Percentiles rank a stretch among this genome's conserved stretches.
These are phyloP conservation scores for Armadillidium nasatum DNA, from an alignment of 1,140 invertebrate genomes.

Conservation along the genomic window DNA sequence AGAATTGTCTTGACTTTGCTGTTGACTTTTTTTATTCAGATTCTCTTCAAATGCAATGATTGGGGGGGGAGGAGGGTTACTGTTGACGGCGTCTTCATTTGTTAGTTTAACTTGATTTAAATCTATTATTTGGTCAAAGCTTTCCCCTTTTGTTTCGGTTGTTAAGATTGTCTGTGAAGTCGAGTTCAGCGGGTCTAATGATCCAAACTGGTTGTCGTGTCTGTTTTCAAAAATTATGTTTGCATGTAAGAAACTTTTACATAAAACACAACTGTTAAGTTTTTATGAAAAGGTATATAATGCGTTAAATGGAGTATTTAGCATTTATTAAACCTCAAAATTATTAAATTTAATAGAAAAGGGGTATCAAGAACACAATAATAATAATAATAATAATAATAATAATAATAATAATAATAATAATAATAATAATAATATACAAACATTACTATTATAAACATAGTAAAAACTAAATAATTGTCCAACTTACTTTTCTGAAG, in stretches of 20 bases:
- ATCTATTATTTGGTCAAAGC: constrained; percentile 44
- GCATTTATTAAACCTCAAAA: too few relatives aligned
- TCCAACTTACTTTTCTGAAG: constrained; percentile 38
- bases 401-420: too few relatives aligned
- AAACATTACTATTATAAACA: too few relatives aligned
- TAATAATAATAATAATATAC: too few relatives aligned
- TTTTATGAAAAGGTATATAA: too few relatives aligned
- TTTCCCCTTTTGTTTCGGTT: constrained; percentile 33
- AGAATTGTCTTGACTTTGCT: background rate
- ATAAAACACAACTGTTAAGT: too few relatives aligned
- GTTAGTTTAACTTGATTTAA: constrained; percentile 41
- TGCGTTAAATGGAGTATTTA: too few relatives aligned
- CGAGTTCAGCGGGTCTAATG: constrained; percentile 40
- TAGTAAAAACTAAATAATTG: too few relatives aligned
- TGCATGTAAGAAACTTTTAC: too few relatives aligned
- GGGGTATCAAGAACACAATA: too few relatives aligned
- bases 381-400: too few relatives aligned
- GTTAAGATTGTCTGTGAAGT: constrained; percentile 27
- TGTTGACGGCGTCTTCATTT: constrained; percentile 44
- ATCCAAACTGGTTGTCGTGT: constrained; percentile 38
- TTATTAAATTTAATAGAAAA: too few relatives aligned
- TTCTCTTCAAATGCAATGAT: constrained; percentile 44
- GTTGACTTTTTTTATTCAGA: constrained; percentile 40
- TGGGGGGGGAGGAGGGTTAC: constrained; percentile 42
- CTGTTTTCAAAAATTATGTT: constrained; percentile 12